These are phyloP conservation scores for Raphicerus campestris DNA, from an alignment of 2,113 vertebrate genomes.

Conservation along the genomic window DNA sequence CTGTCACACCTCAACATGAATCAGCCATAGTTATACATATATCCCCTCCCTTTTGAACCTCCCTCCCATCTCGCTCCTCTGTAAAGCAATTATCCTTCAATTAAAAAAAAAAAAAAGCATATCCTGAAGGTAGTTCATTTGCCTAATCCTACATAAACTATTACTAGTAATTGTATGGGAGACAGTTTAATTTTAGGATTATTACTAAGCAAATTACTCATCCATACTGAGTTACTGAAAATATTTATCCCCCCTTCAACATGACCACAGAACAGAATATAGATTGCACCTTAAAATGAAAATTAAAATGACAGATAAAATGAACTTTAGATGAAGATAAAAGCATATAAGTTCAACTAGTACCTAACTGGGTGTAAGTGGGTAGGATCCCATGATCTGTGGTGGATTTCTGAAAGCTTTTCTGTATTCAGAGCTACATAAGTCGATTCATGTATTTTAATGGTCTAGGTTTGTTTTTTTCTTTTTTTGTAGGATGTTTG, in stretches of 20 bases:
- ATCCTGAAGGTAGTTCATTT: slow-evolving; percentile 15
- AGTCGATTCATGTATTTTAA: not conserved
- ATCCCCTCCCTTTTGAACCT: not conserved
- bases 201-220: slow-evolving; percentile 49
- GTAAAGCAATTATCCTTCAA: not conserved
- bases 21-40: not conserved
- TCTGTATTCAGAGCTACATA: not conserved
- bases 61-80: not conserved
- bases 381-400: not conserved
- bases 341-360: not conserved
- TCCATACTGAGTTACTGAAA: slow-evolving; percentile 41
- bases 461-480: not conserved
- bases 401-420: not conserved
- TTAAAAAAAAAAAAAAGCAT: not conserved
- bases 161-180: slow-evolving; percentile 26
- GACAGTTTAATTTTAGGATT: slow-evolving; percentile 60
- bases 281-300: not conserved
- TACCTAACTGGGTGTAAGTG: not conserved
- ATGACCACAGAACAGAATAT: not conserved
- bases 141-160: slow-evolving; percentile 18
- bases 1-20: not conserved
- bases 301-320: not conserved
- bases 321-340: not conserved
- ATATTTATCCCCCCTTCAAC: not conserved
- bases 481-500: not conserved